phyloP scores from a whole-genome alignment of 2,797 vertebrate genomes.

The Typhlichthys eigenmanni region DNA sequence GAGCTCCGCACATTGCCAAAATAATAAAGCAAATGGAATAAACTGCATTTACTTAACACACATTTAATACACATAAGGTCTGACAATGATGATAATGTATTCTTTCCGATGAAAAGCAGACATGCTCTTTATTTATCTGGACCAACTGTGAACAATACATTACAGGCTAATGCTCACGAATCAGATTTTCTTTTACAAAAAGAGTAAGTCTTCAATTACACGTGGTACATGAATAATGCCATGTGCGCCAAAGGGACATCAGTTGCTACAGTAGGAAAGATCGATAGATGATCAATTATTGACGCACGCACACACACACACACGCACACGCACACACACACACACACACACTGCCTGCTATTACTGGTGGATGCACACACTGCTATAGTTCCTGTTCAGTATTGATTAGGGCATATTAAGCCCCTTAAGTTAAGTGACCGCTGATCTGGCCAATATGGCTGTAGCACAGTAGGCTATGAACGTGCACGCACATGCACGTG shows the following conservation, averaged over 20 bases:
- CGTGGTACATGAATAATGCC: no score
- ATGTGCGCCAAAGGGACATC: no score
- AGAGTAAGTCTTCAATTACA: no score
- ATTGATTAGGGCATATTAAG: conserved; percentile 43
- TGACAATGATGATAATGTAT: neutral
- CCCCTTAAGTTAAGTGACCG: conserved; percentile 29
- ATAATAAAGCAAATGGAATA: no score
- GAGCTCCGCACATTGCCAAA: no score
- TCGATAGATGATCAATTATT: neutral
- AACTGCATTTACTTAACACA: no score
- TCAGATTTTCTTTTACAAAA: neutral
- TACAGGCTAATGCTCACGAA: conserved; percentile 1
- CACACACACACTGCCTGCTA: neutral
- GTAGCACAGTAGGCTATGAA: neutral
- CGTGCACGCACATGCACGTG: no score
- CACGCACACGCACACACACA: neutral
- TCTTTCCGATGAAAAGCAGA: conserved; percentile 3
- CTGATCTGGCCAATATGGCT: conserved; percentile 34
- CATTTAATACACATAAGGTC: neutral
- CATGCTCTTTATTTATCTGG: conserved; percentile 5
- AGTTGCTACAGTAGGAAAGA: neutral
- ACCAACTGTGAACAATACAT: conserved; percentile 15
- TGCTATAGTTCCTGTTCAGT: conserved; percentile 3
- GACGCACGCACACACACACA: neutral
- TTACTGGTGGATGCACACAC: neutral